phyloP scores from a whole-genome alignment of 1,140 invertebrate genomes.

The Matsumurasca onukii region DNA sequence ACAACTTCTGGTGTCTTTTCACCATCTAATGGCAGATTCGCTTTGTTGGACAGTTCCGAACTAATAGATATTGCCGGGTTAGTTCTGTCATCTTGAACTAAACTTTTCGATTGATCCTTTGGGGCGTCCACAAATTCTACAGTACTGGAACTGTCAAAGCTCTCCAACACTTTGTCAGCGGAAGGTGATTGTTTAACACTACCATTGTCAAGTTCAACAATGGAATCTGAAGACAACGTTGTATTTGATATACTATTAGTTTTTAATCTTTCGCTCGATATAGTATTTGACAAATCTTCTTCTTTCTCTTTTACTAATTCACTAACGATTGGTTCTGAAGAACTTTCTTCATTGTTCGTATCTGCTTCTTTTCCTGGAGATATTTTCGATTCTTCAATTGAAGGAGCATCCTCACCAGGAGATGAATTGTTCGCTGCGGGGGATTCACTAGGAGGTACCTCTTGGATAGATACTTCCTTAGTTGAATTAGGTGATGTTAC shows the following conservation, averaged over 20 bases:
- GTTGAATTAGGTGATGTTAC: not conserved
- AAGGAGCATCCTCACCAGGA: not conserved
- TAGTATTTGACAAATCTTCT: conserved; percentile 34
- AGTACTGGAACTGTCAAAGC: conserved; percentile 27
- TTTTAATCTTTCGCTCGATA: conserved; percentile 39
- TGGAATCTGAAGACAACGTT: conserved; percentile 34
- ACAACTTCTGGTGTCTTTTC: conserved; percentile 14
- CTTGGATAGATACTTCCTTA: not conserved
- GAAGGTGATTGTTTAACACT: conserved; percentile 32
- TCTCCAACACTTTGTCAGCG: conserved; percentile 26
- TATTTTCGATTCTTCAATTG: not conserved
- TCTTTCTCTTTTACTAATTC: conserved; percentile 27
- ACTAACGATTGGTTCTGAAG: conserved; percentile 5
- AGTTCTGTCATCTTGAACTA: not conserved
- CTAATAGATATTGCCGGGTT: conserved; percentile 8
- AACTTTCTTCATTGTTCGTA: not conserved
- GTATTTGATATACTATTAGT: conserved; percentile 39
- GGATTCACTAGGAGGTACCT: not conserved
- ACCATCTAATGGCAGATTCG: conserved; percentile 14
- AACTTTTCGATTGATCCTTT: not conserved
- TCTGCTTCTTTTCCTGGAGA: not conserved
- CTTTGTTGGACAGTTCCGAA: conserved; percentile 17
- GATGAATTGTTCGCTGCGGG: not conserved
- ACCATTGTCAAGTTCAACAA: conserved; percentile 31
- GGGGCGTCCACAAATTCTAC: conserved; percentile 21